phyloP scores from a whole-genome alignment of 2,888 invertebrate species.

The Nasonia oneida region DNA sequence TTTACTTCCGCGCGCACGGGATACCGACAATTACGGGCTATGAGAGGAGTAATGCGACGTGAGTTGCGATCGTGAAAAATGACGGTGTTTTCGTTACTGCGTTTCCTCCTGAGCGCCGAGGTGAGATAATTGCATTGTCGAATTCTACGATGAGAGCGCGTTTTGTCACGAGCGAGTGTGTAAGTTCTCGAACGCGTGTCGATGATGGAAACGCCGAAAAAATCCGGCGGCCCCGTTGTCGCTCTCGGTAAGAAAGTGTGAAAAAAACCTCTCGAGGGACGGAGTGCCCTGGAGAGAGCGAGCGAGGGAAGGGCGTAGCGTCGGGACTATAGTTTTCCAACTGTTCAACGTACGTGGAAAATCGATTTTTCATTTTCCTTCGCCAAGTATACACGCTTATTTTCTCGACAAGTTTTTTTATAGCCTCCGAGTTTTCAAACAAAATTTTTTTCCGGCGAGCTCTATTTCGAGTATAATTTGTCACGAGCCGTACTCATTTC shows the following conservation, averaged over 20 bases:
- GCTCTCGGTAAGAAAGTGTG: slow-evolving; percentile 7
- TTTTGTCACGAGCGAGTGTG: neutral
- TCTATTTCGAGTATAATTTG: neutral
- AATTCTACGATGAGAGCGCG: slow-evolving; percentile 10
- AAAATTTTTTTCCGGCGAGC: neutral
- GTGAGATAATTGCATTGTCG: slow-evolving; percentile 16
- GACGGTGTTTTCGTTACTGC: neutral
- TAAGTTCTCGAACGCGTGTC: neutral
- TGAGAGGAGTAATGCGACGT: slow-evolving; percentile 26
- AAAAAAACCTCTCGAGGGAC: slow-evolving; percentile 17
- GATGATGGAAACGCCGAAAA: neutral
- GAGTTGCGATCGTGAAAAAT: slow-evolving; percentile 25
- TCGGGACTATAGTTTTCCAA: slow-evolving; percentile 38
- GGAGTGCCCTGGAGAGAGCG: neutral
- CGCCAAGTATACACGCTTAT: neutral
- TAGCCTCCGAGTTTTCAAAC: neutral
- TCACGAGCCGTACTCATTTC: neutral
- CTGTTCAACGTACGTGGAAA: slow-evolving; percentile 45
- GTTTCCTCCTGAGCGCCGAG: neutral
- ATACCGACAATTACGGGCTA: slow-evolving; percentile 13
- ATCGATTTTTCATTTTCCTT: slow-evolving; percentile 46
- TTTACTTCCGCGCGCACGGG: neutral
- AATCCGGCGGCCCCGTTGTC: neutral
- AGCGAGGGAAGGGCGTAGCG: neutral
- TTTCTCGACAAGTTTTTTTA: slow-evolving; percentile 24